Conservation (phyloP, 2,113 vertebrate genomes). For the Oreotragus oreotragus region DNA sequence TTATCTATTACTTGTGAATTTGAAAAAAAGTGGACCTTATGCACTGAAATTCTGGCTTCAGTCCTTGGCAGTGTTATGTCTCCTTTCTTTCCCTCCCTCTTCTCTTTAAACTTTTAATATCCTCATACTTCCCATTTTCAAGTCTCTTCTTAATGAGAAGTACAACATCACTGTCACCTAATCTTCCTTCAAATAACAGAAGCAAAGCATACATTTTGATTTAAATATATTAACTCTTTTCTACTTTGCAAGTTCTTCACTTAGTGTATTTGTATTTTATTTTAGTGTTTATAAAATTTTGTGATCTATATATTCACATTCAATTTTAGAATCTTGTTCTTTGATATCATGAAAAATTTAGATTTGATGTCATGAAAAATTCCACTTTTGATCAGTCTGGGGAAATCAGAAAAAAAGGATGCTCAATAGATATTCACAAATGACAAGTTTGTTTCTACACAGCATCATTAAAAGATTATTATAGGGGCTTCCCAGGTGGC, state of each 20-base stretch:
- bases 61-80: background rate
- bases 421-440: background rate
- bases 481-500: background rate
- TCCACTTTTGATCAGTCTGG: background rate
- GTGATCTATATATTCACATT: background rate
- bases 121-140: background rate
- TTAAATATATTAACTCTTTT: background rate
- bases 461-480: background rate
- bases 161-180: background rate
- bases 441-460: background rate
- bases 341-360: background rate
- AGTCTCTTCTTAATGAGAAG: background rate
- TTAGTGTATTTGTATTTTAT: background rate
- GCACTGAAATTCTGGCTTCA: background rate
- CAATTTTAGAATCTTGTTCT: background rate
- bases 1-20: background rate
- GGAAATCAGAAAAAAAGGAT: background rate
- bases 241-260: background rate
- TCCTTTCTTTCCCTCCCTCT: background rate
- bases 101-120: background rate
- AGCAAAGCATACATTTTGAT: background rate
- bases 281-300: background rate
- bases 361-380: background rate
- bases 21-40: background rate
- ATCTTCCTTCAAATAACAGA: background rate